These are phyloP conservation scores for Ceyx cyanopectus DNA, from an alignment of 2,113 vertebrate species.

Conservation along the genomic window DNA sequence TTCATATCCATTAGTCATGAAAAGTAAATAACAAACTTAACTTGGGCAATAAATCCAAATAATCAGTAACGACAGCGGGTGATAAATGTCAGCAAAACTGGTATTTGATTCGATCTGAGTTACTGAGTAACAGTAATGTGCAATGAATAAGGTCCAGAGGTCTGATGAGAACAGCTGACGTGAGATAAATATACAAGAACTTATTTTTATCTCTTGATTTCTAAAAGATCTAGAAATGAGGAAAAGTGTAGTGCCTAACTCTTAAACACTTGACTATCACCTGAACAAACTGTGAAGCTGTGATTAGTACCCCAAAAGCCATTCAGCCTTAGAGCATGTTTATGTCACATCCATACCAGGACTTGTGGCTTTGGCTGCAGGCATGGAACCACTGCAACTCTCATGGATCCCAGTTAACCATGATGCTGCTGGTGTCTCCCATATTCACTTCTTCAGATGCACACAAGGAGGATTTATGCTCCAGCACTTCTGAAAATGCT, in stretches of 20 bases:
- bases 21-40: constrained; percentile 65
- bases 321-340: background rate
- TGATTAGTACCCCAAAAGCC: background rate
- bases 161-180: constrained; percentile 42
- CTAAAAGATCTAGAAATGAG: background rate
- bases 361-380: background rate
- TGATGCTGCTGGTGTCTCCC: background rate
- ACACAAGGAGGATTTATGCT: background rate
- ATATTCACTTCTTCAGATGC: background rate
- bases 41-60: constrained; percentile 66
- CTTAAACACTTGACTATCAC: background rate
- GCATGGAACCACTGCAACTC: background rate
- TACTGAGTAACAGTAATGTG: constrained; percentile 66
- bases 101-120: constrained; percentile 7
- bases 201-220: constrained; percentile 20
- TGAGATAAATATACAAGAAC: background rate
- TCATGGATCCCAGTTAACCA: background rate
- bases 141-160: constrained; percentile 42
- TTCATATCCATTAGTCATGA: constrained; percentile 61
- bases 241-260: background rate
- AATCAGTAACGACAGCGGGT: constrained; percentile 65
- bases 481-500: background rate
- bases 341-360: background rate
- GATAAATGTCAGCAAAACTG: constrained; percentile 61
- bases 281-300: background rate